Conservation (phyloP, 2,797 vertebrate genomes). For the Scleropages formosus region DNA sequence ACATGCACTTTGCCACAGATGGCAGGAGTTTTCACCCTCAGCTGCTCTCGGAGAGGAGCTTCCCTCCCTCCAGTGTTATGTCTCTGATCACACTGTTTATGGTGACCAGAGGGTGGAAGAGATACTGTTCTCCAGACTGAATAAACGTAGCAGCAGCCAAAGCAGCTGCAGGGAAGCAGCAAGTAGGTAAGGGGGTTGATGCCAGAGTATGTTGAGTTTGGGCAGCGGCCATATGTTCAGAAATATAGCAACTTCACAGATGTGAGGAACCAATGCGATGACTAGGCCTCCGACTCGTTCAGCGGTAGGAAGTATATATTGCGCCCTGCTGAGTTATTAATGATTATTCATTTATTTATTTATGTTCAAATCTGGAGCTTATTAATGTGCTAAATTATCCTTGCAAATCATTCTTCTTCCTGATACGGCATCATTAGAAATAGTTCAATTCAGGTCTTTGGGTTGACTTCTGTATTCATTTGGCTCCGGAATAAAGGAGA, state of each 20-base stretch:
- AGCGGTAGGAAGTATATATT: slow-evolving; percentile 63
- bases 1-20: neutral
- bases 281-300: slow-evolving; percentile 64
- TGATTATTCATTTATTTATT: neutral
- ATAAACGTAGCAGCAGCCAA: slow-evolving; percentile 53
- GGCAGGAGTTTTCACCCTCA: slow-evolving; percentile 54
- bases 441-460: slow-evolving; percentile 13
- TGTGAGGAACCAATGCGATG: slow-evolving; percentile 75
- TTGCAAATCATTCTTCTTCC: slow-evolving; percentile 10
- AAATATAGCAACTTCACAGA: slow-evolving; percentile 76
- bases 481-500: slow-evolving; percentile 13
- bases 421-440: slow-evolving; percentile 39
- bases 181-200: slow-evolving; percentile 20
- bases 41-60: slow-evolving; percentile 43
- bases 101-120: slow-evolving; percentile 65
- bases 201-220: slow-evolving; percentile 50
- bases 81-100: slow-evolving; percentile 67
- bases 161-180: neutral
- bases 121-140: slow-evolving; percentile 61
- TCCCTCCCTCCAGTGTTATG: slow-evolving; percentile 49
- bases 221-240: slow-evolving; percentile 56
- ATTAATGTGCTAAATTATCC: slow-evolving; percentile 25
- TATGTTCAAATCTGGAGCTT: slow-evolving; percentile 24
- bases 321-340: slow-evolving; percentile 41
- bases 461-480: slow-evolving; percentile 13